A percentile compares a stretch with the other conserved stretches of the same genome.
Conservation (phyloP, 2,113 vertebrate species). For the Nycticryphes semicollaris region DNA sequence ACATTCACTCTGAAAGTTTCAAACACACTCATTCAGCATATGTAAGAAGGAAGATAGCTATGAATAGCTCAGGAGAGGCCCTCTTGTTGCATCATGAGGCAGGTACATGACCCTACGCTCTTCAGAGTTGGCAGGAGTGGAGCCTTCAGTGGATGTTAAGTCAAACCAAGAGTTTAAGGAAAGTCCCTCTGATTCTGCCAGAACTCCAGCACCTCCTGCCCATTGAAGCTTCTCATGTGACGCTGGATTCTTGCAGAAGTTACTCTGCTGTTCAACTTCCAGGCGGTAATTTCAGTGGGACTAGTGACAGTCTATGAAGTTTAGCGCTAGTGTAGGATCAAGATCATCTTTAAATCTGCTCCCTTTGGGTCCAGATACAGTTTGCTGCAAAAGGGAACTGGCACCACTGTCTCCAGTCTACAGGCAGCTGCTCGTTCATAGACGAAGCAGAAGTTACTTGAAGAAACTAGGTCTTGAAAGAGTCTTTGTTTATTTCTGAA, state of each 20-base stretch:
- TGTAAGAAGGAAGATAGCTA: background rate
- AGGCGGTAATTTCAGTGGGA: background rate
- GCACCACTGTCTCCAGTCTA: background rate
- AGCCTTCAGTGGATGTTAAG: background rate
- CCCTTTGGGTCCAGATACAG: background rate
- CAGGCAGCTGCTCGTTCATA: background rate
- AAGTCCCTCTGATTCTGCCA: slow-evolving; percentile 15
- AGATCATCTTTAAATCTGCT: background rate
- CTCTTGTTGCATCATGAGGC: background rate
- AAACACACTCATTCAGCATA: background rate
- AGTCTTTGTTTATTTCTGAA: background rate
- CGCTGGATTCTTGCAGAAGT: background rate
- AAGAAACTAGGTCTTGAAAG: slow-evolving; percentile 1
- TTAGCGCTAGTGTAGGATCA: background rate
- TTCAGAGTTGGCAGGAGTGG: slow-evolving; percentile 8
- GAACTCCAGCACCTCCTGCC: background rate
- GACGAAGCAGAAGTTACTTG: background rate
- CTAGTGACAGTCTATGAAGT: background rate
- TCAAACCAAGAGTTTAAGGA: slow-evolving; percentile 46
- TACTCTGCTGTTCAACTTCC: background rate
- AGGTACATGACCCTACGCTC: background rate
- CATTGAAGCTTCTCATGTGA: background rate
- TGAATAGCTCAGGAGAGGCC: background rate
- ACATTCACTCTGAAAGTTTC: slow-evolving; percentile 2
- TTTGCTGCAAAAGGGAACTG: background rate